Percentiles rank a stretch among this genome's conserved stretches.
Conservation (phyloP, 2,113 vertebrate genomes). For the Phycodurus eques region DNA sequence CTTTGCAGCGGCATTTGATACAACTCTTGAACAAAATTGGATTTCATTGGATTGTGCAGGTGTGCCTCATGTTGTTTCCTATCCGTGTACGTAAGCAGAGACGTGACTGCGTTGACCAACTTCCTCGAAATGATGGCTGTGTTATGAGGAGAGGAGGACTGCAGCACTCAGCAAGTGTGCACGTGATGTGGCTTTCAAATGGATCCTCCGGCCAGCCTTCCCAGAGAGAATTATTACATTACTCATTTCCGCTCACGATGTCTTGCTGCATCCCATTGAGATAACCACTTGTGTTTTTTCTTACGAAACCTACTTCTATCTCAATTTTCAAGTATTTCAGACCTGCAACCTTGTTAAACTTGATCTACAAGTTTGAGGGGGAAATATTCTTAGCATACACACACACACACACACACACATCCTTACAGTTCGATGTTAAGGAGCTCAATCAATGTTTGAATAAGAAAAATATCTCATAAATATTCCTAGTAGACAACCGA, state of each 20-base stretch:
- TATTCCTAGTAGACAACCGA: background rate
- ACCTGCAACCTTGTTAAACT: background rate
- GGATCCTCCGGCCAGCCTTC: conserved; percentile 2
- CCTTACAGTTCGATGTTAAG: background rate
- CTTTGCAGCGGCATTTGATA: background rate
- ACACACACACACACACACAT: background rate
- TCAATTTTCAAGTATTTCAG: background rate
- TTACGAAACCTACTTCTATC: background rate
- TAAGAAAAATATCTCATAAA: background rate
- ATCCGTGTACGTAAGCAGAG: background rate
- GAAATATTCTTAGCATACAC: background rate
- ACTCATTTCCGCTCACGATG: background rate
- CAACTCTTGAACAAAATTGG: background rate
- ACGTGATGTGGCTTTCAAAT: conserved; percentile 16
- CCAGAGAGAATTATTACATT: background rate
- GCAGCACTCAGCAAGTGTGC: background rate
- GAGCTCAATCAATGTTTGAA: background rate
- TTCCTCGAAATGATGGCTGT: background rate
- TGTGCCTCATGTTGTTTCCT: background rate
- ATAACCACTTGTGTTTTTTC: background rate
- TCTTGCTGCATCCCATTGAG: background rate
- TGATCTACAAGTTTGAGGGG: background rate
- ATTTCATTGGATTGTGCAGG: background rate
- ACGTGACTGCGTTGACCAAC: background rate
- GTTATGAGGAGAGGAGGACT: background rate